Percentiles rank a stretch among this genome's conserved stretches.
phyloP scores from a whole-genome alignment of 1,140 invertebrate genomes.

The Eubasilissa regina region DNA sequence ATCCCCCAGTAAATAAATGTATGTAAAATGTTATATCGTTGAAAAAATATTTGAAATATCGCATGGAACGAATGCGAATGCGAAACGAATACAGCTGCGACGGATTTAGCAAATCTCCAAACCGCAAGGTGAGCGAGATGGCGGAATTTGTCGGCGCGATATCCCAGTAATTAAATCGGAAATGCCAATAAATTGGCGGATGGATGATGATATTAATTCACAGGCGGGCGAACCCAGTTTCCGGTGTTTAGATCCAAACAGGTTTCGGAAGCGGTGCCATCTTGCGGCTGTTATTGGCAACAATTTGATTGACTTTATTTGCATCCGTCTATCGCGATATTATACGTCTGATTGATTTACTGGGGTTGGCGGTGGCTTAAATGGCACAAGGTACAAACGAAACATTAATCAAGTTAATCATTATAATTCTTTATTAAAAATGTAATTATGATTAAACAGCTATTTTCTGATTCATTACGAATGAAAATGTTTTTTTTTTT shows the following conservation, averaged over 20 bases:
- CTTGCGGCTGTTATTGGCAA: constrained; percentile 37
- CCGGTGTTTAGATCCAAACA: constrained; percentile 47
- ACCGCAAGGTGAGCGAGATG: background rate
- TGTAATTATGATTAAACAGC: too few relatives aligned
- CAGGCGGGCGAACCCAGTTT: constrained; percentile 34
- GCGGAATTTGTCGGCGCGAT: background rate
- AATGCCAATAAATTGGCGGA: constrained; percentile 53
- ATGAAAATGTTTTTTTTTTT: too few relatives aligned
- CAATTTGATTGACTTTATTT: constrained; percentile 47
- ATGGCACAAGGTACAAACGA: too few relatives aligned
- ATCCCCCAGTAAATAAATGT: too few relatives aligned
- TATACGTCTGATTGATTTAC: background rate
- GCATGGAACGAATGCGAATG: too few relatives aligned
- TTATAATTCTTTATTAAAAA: too few relatives aligned
- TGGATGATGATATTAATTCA: constrained; percentile 54
- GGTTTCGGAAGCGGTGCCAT: constrained; percentile 47
- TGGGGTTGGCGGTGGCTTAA: background rate
- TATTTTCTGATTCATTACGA: too few relatives aligned
- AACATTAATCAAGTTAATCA: too few relatives aligned
- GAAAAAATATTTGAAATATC: too few relatives aligned
- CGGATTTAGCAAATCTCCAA: background rate
- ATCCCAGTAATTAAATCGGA: constrained; percentile 33
- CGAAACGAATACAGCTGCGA: too few relatives aligned
- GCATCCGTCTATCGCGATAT: constrained; percentile 5
- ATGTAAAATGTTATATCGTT: too few relatives aligned